A percentile compares a stretch with the other conserved stretches of the same genome.
Conservation (phyloP, 2,888 invertebrate genomes). For the Odontocolon sp. region DNA sequence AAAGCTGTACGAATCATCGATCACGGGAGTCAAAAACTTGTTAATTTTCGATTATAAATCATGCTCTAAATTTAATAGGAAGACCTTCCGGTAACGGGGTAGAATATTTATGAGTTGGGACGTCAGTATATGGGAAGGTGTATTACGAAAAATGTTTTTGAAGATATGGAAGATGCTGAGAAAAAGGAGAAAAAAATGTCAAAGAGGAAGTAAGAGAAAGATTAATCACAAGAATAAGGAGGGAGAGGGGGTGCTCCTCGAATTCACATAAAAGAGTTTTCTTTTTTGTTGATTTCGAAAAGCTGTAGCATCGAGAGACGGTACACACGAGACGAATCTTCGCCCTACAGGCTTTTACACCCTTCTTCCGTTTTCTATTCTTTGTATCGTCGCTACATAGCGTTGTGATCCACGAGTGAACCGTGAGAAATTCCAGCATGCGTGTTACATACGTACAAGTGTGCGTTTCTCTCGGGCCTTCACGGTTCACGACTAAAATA, state of each 20-base stretch:
- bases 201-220: background rate
- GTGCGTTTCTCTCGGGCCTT: conserved; percentile 8
- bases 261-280: conserved; percentile 52
- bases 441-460: conserved; percentile 30
- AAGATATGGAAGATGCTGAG: no score
- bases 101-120: no score
- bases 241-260: conserved; percentile 25
- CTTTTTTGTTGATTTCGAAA: conserved; percentile 44
- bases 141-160: no score
- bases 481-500: conserved; percentile 31
- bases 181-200: conserved; percentile 1
- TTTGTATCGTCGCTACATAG: background rate
- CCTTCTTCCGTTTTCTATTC: background rate
- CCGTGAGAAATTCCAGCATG: conserved; percentile 56
- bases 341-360: conserved; percentile 5
- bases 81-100: no score
- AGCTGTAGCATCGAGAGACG: background rate
- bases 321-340: conserved; percentile 7
- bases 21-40: no score
- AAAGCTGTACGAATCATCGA: conserved; percentile 1
- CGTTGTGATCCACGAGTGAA: conserved; percentile 10
- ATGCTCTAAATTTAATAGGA: no score
- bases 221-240: conserved; percentile 24
- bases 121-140: no score
- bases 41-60: no score